These are phyloP conservation scores for Cyrtodaria siliqua DNA, from an alignment of 2,888 invertebrate genomes.

Conservation along the genomic window DNA sequence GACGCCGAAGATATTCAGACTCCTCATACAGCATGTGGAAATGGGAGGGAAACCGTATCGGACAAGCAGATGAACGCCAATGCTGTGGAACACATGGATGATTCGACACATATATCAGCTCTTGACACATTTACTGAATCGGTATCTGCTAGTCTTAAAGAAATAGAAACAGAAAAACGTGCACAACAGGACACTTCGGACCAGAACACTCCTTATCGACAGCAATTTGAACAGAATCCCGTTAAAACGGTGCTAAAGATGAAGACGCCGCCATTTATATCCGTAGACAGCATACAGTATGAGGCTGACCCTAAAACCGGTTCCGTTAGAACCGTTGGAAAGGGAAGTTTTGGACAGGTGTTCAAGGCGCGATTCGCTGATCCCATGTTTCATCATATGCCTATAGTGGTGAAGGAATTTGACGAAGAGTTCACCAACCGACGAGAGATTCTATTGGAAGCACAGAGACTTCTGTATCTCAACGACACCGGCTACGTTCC, in stretches of 20 bases:
- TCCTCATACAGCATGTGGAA: neutral
- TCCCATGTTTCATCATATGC: constrained; percentile 33
- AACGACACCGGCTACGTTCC: constrained; percentile 60
- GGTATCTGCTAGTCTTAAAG: constrained; percentile 7
- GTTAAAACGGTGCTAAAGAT: neutral
- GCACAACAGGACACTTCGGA: neutral
- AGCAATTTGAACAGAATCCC: neutral
- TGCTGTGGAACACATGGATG: neutral
- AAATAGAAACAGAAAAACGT: constrained; percentile 2
- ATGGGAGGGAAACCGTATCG: neutral
- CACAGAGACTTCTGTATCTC: constrained; percentile 44
- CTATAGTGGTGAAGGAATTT: constrained; percentile 60
- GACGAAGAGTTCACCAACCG: constrained; percentile 47
- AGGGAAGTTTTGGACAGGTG: constrained; percentile 64
- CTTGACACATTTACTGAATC: neutral
- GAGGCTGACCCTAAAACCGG: constrained; percentile 49
- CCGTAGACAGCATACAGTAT: constrained; percentile 37
- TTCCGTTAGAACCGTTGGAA: constrained; percentile 37
- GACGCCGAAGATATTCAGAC: neutral
- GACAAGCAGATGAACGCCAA: neutral
- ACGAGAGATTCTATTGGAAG: constrained; percentile 54
- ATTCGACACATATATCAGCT: neutral
- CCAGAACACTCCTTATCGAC: neutral
- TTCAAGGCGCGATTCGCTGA: constrained; percentile 54
- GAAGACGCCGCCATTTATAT: constrained; percentile 36